Conservation (phyloP, 2,113 vertebrate genomes). For the Triplophysa siluroides region DNA sequence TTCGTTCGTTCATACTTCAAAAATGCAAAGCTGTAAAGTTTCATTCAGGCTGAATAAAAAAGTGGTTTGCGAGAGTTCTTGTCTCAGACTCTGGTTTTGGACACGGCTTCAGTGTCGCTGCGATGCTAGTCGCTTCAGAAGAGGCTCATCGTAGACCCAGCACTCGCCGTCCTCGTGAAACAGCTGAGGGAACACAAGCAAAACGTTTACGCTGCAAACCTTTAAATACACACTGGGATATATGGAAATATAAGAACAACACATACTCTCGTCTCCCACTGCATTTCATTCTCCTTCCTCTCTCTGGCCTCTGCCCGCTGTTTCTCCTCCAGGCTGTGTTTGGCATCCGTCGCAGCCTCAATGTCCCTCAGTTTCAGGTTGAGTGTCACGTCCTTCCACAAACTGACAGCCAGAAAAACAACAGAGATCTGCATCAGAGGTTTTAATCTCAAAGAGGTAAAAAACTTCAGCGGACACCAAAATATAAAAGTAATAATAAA, state of each 20-base stretch:
- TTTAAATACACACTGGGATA: not conserved
- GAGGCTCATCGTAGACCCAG: constrained; percentile 96
- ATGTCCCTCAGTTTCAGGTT: constrained; percentile 96
- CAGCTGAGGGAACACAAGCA: constrained; percentile 73
- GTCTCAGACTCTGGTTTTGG: constrained; percentile 70
- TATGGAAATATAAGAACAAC: not conserved
- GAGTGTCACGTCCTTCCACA: constrained; percentile 95
- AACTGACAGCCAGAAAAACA: constrained; percentile 67
- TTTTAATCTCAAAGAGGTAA: not conserved
- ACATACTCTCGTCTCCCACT: constrained; percentile 96
- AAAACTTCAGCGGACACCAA: not conserved
- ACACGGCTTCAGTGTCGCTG: constrained; percentile 77
- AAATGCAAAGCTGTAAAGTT: constrained; percentile 76
- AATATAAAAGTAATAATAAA: too few relatives aligned
- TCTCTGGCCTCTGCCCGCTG: constrained; percentile 95
- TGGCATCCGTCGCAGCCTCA: constrained; percentile 92
- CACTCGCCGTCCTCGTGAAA: constrained; percentile 98
- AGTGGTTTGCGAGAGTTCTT: constrained; percentile 76
- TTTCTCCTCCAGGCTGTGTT: constrained; percentile 92
- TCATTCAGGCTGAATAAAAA: constrained; percentile 73
- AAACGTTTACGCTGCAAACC: constrained; percentile 12
- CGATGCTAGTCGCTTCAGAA: constrained; percentile 87
- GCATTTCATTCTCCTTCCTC: constrained; percentile 90
- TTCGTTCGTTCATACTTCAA: constrained; percentile 61
- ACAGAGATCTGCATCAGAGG: constrained; percentile 18